Conservation (phyloP, 2,888 invertebrate genomes). For the Marasmarcha lunaedactyla region DNA sequence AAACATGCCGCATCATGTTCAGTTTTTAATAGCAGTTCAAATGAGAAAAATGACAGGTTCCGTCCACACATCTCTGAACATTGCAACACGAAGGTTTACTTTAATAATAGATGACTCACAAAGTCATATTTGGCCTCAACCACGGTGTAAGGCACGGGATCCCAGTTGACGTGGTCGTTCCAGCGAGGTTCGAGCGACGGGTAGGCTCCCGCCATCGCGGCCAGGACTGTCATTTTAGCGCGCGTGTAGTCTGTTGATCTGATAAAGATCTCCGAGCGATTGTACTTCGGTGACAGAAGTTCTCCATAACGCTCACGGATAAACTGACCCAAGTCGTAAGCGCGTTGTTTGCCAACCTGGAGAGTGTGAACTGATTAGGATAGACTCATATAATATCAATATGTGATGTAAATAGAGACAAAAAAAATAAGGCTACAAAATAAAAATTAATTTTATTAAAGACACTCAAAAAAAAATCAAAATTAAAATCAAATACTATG, state of each 20-base stretch:
- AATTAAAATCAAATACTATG: too few species aligned
- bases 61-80: too few species aligned
- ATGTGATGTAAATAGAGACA: too few species aligned
- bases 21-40: too few species aligned
- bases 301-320: conserved; percentile 14
- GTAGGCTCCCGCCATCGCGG: conserved; percentile 13
- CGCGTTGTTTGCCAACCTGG: conserved; percentile 9
- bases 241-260: conserved; percentile 14
- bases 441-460: too few species aligned
- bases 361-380: not conserved
- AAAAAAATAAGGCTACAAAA: too few species aligned
- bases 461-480: too few species aligned
- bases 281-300: conserved; percentile 11
- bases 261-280: conserved; percentile 14
- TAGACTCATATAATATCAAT: too few species aligned
- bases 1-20: too few species aligned
- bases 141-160: conserved; percentile 16
- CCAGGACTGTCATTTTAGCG: conserved; percentile 15
- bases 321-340: conserved; percentile 14
- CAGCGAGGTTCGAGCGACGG: conserved; percentile 6
- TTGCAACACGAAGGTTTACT: too few species aligned
- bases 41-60: too few species aligned
- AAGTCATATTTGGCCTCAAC: conserved; percentile 11
- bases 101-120: too few species aligned
- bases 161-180: conserved; percentile 13